Evolutionary conservation across 2,888 invertebrate genomes (phyloP), one percentile per base, ranked within the genome.

Genomic region (Patella depressa): DNA sequence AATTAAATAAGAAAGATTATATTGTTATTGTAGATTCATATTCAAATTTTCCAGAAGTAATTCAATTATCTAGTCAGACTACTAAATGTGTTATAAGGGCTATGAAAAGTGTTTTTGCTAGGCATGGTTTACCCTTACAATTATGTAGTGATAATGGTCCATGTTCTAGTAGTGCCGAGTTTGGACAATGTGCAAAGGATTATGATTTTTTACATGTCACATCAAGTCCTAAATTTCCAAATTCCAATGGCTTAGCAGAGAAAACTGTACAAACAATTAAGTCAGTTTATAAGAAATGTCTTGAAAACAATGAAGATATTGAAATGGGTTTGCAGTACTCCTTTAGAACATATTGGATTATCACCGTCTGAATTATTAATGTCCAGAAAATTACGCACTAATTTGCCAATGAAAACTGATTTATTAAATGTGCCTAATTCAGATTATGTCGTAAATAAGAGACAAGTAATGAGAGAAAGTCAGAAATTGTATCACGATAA

Each of bases 201-300:
- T 76, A 77, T 76, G 69, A 54, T 24, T 77, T 81, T 72, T 34
- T 17, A 29, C 77, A 73, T 45, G 54, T 70, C 11, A 80, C 78
- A 15, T 73, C 57, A 19, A 76, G 75, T 24, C 80, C 80, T 19
- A 69, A 55, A 73, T 77, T 76, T 59, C 55, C 77, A 15, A 78
- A 81, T 69, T 74, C 77, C 3, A 81, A 81, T 73, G 78, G 80
- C 2, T 71, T 75, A 59, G 79, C 73, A 2, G 82, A 82, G 69
- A 75, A 72, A 53, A 54, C 78, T 17, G 79, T 80, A 7, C 72
- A 81, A 69, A 78, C 78, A 3, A 75, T 79, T 2, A 82, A 81
- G 57, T 71, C 45, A 53, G 55, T 82, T 5, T 34, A 81, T 45
- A 81, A 81, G 24, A 82, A 78, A 72, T 65, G 72, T 71, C 9